These are phyloP conservation scores for Acanthopagrus latus DNA, from an alignment of 2,797 vertebrate genomes.

Conservation along the genomic window DNA sequence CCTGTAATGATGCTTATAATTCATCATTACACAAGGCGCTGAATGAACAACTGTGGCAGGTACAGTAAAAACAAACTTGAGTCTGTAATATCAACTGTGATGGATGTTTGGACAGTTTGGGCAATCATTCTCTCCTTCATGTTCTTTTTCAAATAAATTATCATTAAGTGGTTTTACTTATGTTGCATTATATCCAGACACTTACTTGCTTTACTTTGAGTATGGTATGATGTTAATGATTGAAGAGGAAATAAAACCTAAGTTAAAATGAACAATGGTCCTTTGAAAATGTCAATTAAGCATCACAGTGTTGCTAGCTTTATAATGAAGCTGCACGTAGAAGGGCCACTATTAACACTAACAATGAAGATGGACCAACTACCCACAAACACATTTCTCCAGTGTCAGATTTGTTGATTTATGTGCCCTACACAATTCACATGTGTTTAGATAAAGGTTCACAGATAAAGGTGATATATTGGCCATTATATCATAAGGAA, in stretches of 20 bases:
- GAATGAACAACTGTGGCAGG: not conserved
- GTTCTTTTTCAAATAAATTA: not conserved
- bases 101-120: not conserved
- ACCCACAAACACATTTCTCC: not conserved
- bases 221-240: no score
- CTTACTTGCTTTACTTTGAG: no score
- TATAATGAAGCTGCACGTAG: not conserved
- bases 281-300: not conserved
- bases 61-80: not conserved
- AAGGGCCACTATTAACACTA: not conserved
- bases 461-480: no score
- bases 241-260: no score
- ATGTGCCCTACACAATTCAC: not conserved
- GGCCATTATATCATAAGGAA: no score
- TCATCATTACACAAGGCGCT: not conserved
- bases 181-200: not conserved
- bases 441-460: no score
- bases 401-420: no score
- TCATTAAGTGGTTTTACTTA: no score
- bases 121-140: no score
- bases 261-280: not conserved
- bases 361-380: not conserved
- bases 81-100: not conserved
- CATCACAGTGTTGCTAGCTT: not conserved
- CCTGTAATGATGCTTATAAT: not conserved